Evolutionary conservation across 2,888 invertebrate genomes (phyloP), one percentile per base, ranked within the genome.

Genomic region (Metalampra italica): DNA sequence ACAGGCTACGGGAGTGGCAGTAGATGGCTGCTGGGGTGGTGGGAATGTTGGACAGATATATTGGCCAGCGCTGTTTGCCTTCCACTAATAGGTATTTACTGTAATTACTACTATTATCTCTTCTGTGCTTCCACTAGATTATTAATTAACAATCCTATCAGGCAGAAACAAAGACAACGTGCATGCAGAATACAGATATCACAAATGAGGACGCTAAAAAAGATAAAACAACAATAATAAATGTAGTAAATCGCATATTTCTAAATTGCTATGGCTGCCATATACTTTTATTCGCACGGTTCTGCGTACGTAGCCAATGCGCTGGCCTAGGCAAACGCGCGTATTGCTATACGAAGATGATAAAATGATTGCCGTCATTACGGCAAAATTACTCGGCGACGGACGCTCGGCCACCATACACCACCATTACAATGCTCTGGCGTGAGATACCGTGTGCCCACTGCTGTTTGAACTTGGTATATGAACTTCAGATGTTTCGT

Each of bases 281-380:
- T 47, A 38, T 22, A 32, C 45, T 48, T 51, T 51, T 70, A 77
- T 80, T 78, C 78, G 78, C 78, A 78, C 74, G 72, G 72, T 68
- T 57, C 60, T 64, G 62, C 57, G 57, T 66, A 60, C 62, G 60
- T 66, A 62, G 59, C 64, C 62, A 42, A 51, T 47, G 60, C 54
- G 59, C 59, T 57, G 68, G 68, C 60, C 62, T 63, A 66, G 67
- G 70, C 71, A 75, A 75, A 72, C 71, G 72, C 70, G 68, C 61
- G 68, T 78, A 83, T 81, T 76, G 82, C 79, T 74, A 75, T 74
- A 75, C 71, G 71, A 73, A 81, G 84, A 87, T 83, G 83, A 80
- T 82, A 76, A 82, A 84, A 87, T 87, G 84, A 88, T 88, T 86
- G 78, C 86, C 67, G 74, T 84, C 83, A 87, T 87, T 88, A 85